phyloP scores from a whole-genome alignment of 2,797 vertebrate species.

The Erpetoichthys calabaricus region DNA sequence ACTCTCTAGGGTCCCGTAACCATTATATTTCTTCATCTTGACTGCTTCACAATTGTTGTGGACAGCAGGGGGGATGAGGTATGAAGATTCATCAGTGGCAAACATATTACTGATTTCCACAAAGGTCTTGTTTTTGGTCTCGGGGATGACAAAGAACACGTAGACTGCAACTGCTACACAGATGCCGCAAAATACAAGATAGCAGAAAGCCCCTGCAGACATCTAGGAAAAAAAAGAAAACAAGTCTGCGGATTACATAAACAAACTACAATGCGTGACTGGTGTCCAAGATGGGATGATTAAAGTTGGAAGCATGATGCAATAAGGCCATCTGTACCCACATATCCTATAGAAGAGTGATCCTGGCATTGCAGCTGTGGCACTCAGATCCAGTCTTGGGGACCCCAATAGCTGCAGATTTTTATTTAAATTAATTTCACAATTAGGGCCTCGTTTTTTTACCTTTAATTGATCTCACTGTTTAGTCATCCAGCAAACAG shows the following conservation, averaged over 20 bases:
- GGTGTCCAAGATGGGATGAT: too few species aligned
- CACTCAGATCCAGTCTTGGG: too few species aligned
- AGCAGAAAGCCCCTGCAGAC: constrained; percentile 63
- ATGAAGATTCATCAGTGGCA: constrained; percentile 23
- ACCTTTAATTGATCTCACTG: too few species aligned
- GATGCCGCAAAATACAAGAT: constrained; percentile 66
- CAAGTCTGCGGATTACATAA: background rate
- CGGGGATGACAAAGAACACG: constrained; percentile 58
- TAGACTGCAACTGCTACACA: constrained; percentile 61
- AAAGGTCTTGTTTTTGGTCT: constrained; percentile 83
- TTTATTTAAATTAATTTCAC: too few species aligned
- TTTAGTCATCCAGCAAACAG: too few species aligned
- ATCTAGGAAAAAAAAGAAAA: constrained; percentile 31
- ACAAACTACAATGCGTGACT: too few species aligned
- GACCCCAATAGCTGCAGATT: too few species aligned
- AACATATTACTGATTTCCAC: constrained; percentile 78
- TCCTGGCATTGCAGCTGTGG: too few species aligned
- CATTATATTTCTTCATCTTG: constrained; percentile 41
- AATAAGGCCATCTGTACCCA: too few species aligned
- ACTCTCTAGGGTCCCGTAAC: constrained; percentile 55
- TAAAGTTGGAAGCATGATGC: too few species aligned
- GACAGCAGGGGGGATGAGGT: constrained; percentile 28
- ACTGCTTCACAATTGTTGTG: constrained; percentile 22
- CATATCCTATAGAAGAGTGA: too few species aligned
- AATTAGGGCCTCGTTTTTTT: too few species aligned